Conservation (phyloP, 2,888 invertebrate genomes). For the Cyaniris semiargus region DNA sequence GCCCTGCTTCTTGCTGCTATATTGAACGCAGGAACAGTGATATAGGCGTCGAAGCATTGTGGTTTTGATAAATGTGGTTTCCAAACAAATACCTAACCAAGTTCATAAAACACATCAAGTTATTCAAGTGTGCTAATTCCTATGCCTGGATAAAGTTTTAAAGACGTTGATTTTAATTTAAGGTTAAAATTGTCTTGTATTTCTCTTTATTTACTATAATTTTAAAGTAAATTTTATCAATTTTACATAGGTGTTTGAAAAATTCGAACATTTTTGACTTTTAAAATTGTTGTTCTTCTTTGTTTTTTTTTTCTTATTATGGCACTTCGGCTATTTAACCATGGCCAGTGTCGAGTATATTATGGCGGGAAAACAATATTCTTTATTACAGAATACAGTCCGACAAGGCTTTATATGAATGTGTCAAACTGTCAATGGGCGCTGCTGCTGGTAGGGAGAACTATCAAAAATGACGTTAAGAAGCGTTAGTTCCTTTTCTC, state of each 20-base stretch:
- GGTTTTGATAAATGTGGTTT: slow-evolving; percentile 36
- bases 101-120: not conserved
- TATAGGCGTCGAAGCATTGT: slow-evolving; percentile 58
- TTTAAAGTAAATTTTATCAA: not conserved
- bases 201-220: not conserved
- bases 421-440: too few relatives aligned
- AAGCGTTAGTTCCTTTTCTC: too few relatives aligned
- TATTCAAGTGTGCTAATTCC: not conserved
- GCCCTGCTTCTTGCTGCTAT: slow-evolving; percentile 63
- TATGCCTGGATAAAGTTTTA: not conserved
- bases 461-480: too few relatives aligned
- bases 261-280: not conserved
- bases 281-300: not conserved
- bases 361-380: too few relatives aligned
- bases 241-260: not conserved
- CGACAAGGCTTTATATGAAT: too few relatives aligned
- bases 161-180: not conserved
- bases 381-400: too few relatives aligned
- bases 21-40: slow-evolving; percentile 54
- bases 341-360: too few relatives aligned
- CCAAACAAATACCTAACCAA: not conserved
- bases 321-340: too few relatives aligned
- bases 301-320: too few relatives aligned
- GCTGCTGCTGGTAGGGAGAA: too few relatives aligned
- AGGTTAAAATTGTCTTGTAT: not conserved